Conservation (phyloP, 2,888 invertebrate species). For the Pheosia gnoma region DNA sequence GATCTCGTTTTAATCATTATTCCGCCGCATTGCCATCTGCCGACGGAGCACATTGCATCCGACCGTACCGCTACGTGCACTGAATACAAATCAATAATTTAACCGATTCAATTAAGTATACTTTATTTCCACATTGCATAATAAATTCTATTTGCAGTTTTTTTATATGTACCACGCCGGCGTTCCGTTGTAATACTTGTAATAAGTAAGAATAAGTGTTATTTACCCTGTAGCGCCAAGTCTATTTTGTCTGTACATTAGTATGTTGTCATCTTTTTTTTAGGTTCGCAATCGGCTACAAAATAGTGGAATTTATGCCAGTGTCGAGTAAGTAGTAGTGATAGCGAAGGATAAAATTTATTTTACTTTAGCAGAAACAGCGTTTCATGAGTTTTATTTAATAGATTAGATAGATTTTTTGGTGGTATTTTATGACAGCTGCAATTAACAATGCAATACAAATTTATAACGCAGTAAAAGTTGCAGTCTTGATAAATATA, state of each 20-base stretch:
- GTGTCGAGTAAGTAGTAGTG: too few species aligned
- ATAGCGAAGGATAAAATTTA: too few species aligned
- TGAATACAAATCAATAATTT: slow-evolving; percentile 20
- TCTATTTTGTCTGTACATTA: background rate
- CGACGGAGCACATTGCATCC: slow-evolving; percentile 25
- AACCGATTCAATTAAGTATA: slow-evolving; percentile 12
- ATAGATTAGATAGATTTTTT: too few species aligned
- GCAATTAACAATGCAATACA: too few species aligned
- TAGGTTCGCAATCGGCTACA: too few species aligned
- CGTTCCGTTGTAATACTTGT: background rate
- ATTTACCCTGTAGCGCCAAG: background rate
- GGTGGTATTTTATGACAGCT: too few species aligned
- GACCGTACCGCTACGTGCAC: slow-evolving; percentile 21
- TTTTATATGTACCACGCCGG: background rate
- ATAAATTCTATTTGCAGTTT: slow-evolving; percentile 4
- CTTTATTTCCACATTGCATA: slow-evolving; percentile 7
- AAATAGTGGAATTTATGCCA: too few species aligned
- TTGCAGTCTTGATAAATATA: too few species aligned
- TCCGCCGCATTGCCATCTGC: slow-evolving; percentile 17
- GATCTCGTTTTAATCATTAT: slow-evolving; percentile 32
- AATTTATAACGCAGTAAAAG: too few species aligned
- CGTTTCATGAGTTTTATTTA: too few species aligned
- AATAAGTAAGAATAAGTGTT: background rate
- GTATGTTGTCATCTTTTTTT: too few species aligned
- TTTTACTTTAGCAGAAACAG: too few species aligned